Evolutionary conservation across 2,113 vertebrate genomes (phyloP), one percentile per base, ranked within the genome.

Genomic region (Xiphophorus hellerii): DNA sequence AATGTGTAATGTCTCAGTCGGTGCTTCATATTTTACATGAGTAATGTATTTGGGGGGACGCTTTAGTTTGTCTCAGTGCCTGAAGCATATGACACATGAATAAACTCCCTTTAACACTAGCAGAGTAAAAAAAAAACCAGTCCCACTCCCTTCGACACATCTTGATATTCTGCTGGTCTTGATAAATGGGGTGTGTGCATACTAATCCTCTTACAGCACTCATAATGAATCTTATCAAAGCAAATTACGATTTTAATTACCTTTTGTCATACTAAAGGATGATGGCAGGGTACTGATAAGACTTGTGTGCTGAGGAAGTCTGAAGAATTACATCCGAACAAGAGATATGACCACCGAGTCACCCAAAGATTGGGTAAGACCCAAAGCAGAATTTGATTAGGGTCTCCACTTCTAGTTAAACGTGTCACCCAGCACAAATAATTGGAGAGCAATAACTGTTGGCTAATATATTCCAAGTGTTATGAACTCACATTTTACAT

Each of bases 191-290:
- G 66, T 85, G 66, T 66, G 62, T 37, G 74, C 30, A 48, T 0
- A 33, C 51, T 88, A 87, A 85, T 87, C 86, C 80, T 73, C 80
- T 82, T 82, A 86, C 42, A 44, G 73, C 76, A 62, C n/a, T 66
- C 0, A 8, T 76, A 74, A 62, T 80, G 48, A 65, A 84, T 83
- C 4, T 77, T 82, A 79, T 86, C 82, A 70, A 42, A 84, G 70
- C 62, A 83, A 76, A 81, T 80, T 54, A 81, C n/a, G n/a, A 66
- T 81, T 78, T 76, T 76, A 87, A 87, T 88, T 76, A 78, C 31
- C 60, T 64, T 70, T 82, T 81, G 80, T 63, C 62, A 73, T 76
- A 73, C 17, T 1, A 64, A 70, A 63, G 54, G 31, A 72, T 66
- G 62, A 54, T 42, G 48, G 29, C 37, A 25, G 61, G 28, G 69